phyloP scores from a whole-genome alignment of 2,797 vertebrate species.

The Erpetoichthys calabaricus region DNA sequence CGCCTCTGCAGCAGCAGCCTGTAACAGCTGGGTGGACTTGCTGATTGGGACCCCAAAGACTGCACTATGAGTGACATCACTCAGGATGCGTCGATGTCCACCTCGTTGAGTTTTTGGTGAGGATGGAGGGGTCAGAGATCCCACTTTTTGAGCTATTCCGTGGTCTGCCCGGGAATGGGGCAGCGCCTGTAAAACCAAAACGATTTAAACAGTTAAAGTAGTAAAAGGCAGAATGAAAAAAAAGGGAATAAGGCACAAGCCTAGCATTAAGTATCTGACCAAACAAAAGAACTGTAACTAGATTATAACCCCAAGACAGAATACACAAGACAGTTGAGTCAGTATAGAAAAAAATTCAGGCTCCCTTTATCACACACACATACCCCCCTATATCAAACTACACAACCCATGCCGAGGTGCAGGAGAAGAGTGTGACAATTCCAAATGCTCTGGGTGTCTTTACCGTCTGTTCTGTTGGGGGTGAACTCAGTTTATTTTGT shows the following conservation, averaged over 20 bases:
- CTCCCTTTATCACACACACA: too few species aligned
- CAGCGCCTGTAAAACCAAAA: conserved; percentile 9
- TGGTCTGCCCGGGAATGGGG: conserved; percentile 13
- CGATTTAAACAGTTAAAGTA: neutral
- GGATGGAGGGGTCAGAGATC: conserved; percentile 85
- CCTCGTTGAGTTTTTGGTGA: conserved; percentile 84
- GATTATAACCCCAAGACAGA: too few species aligned
- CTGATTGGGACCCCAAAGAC: conserved; percentile 92
- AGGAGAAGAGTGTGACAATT: too few species aligned
- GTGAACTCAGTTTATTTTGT: too few species aligned
- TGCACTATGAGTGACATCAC: conserved; percentile 89
- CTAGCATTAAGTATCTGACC: too few species aligned
- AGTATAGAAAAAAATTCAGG: too few species aligned
- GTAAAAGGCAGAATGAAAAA: neutral
- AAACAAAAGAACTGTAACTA: too few species aligned
- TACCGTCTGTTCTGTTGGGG: too few species aligned
- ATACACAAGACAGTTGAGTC: too few species aligned
- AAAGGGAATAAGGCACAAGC: neutral
- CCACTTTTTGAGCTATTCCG: conserved; percentile 55
- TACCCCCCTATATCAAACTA: too few species aligned
- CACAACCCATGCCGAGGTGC: too few species aligned
- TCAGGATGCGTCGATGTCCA: conserved; percentile 87
- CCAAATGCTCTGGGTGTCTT: too few species aligned
- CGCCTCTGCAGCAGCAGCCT: conserved; percentile 89
- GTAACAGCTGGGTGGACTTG: conserved; percentile 91